These are phyloP conservation scores for Lingula anatina DNA, from an alignment of 2,888 invertebrate genomes.

Conservation along the genomic window DNA sequence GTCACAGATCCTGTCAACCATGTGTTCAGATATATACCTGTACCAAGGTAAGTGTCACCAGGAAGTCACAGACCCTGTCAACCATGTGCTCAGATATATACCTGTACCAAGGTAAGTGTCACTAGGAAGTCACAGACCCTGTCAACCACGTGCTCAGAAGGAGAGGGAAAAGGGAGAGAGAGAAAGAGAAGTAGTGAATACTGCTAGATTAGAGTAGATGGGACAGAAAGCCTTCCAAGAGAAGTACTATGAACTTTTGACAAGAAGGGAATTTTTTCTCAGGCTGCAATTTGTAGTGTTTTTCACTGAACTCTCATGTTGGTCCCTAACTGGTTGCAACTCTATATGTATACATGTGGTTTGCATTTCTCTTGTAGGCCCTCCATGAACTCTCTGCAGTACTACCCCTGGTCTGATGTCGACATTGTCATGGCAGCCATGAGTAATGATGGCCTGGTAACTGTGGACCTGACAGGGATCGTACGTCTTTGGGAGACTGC, in stretches of 20 bases:
- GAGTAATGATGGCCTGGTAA: conserved; percentile 56
- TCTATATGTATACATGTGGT: no score
- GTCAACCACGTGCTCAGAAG: no score
- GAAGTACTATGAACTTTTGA: conserved; percentile 33
- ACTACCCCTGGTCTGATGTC: no score
- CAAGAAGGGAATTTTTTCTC: background rate
- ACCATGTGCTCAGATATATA: conserved; percentile 57
- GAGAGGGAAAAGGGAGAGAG: conserved; percentile 85
- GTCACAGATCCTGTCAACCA: conserved; percentile 53
- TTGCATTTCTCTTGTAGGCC: no score
- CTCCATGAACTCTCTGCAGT: no score
- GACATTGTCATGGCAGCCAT: conserved; percentile 53
- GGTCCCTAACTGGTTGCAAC: no score
- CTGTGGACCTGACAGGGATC: conserved; percentile 59
- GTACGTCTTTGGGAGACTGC: conserved; percentile 59
- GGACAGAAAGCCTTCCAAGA: conserved; percentile 82
- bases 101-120: conserved; percentile 55
- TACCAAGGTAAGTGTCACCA: conserved; percentile 56
- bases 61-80: conserved; percentile 58
- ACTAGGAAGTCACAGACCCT: no score
- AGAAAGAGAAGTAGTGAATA: conserved; percentile 64
- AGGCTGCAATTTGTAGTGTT: no score
- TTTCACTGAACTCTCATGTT: no score
- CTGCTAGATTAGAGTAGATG: conserved; percentile 93
- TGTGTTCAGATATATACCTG: conserved; percentile 55